Conservation (phyloP, 2,113 vertebrate species). For the Ictalurus furcatus region DNA sequence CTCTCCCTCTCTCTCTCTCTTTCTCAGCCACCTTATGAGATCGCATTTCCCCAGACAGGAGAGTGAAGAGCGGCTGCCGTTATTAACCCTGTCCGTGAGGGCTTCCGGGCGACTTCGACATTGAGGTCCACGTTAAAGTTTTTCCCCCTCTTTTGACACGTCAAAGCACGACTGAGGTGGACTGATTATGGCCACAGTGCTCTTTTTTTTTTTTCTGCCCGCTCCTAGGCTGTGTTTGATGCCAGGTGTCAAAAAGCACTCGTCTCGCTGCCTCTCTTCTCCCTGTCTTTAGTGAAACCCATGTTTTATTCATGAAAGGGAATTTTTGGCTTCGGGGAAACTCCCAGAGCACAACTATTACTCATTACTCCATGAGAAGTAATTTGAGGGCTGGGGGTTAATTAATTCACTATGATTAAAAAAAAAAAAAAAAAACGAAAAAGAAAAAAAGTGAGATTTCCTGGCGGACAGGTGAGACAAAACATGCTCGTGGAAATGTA, state of each 20-base stretch:
- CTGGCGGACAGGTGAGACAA: background rate
- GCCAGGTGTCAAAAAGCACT: slow-evolving; percentile 24
- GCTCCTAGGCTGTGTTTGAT: slow-evolving; percentile 16
- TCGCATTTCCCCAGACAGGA: slow-evolving; percentile 54
- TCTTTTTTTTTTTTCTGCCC: background rate
- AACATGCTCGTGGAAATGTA: background rate
- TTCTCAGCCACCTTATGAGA: slow-evolving; percentile 59
- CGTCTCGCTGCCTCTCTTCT: background rate
- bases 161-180: slow-evolving; percentile 23
- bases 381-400: slow-evolving; percentile 14
- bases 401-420: slow-evolving; percentile 33
- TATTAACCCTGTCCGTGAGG: slow-evolving; percentile 56
- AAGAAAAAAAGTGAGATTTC: background rate
- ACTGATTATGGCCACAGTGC: slow-evolving; percentile 23
- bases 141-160: background rate
- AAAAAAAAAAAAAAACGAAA: no score
- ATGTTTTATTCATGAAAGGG: slow-evolving; percentile 40
- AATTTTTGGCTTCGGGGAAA: slow-evolving; percentile 25
- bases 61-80: slow-evolving; percentile 58
- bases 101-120: background rate
- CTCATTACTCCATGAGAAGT: slow-evolving; percentile 9
- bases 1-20: background rate
- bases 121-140: slow-evolving; percentile 33
- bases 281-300: background rate
- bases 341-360: slow-evolving; percentile 23